These are phyloP conservation scores for Bombus sibiricus DNA, from an alignment of 1,140 invertebrate genomes.

Conservation along the genomic window DNA sequence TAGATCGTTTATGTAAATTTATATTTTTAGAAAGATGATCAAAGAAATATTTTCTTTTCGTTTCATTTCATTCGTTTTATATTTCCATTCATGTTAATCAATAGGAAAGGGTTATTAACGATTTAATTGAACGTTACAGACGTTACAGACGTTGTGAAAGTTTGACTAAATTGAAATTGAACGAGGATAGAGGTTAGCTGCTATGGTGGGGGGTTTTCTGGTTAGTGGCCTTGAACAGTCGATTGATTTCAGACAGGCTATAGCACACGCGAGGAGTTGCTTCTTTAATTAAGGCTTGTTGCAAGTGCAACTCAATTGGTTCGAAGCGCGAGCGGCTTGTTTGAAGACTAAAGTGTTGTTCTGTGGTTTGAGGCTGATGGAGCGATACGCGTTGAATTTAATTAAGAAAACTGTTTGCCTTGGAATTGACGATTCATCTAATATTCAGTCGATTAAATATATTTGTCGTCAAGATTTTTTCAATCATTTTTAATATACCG, in stretches of 20 bases:
- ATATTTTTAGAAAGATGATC: background rate
- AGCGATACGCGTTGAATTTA: background rate
- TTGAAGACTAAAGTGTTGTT: conserved; percentile 12
- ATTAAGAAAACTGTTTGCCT: background rate
- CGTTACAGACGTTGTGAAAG: background rate
- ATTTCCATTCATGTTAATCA: background rate
- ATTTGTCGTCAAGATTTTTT: background rate
- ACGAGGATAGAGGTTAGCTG: no score
- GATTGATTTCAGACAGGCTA: conserved; percentile 13
- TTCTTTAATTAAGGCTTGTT: conserved; percentile 17
- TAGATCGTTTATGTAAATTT: background rate
- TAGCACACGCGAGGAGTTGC: background rate
- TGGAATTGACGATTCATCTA: background rate
- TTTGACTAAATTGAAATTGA: background rate
- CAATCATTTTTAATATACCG: background rate
- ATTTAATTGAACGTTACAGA: background rate
- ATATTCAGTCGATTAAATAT: background rate
- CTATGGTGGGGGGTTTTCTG: background rate
- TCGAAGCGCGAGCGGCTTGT: background rate
- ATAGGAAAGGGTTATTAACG: background rate
- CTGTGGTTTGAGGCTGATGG: background rate
- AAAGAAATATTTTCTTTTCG: background rate
- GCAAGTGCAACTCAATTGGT: conserved; percentile 4
- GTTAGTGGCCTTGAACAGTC: background rate
- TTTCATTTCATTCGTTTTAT: background rate